phyloP scores from a whole-genome alignment of 2,797 vertebrate genomes.

The Acrocephalus scirpaceus region DNA sequence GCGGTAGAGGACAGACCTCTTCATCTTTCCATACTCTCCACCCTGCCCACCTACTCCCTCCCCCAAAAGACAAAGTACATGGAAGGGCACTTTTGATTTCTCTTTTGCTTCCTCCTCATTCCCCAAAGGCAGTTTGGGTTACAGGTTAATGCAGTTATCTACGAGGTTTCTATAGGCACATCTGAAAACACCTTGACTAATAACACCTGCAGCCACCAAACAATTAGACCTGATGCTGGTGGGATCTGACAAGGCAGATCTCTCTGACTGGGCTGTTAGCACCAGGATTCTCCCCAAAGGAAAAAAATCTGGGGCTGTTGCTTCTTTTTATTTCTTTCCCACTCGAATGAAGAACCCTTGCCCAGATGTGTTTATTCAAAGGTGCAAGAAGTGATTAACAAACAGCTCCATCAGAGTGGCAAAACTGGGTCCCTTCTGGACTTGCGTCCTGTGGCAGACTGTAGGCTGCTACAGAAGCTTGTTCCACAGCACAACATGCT shows the following conservation, averaged over 20 bases:
- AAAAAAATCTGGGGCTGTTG: rapidly evolving
- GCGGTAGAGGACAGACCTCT: not conserved
- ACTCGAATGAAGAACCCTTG: not conserved
- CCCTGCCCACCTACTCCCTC: not conserved
- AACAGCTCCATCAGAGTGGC: not conserved
- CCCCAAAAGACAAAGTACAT: not conserved
- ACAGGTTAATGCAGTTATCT: not conserved
- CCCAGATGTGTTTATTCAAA: not conserved
- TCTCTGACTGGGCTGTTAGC: not conserved
- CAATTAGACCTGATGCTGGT: not conserved
- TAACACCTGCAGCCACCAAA: not conserved
- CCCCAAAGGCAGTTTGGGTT: not conserved
- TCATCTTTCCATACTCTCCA: not conserved
- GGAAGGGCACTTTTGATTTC: not conserved
- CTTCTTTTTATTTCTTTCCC: not conserved
- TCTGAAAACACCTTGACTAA: not conserved
- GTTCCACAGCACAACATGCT: not conserved
- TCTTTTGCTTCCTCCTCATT: not conserved
- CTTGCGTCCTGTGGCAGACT: not conserved
- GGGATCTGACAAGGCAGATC: not conserved
- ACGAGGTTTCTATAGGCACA: not conserved
- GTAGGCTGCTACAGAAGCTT: not conserved
- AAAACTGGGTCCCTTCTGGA: not conserved
- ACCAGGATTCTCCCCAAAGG: not conserved
- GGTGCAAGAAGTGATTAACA: not conserved